Base-by-base conservation (phyloP, 2,888 invertebrate genomes). In the Phalera bucephala region DNA sequence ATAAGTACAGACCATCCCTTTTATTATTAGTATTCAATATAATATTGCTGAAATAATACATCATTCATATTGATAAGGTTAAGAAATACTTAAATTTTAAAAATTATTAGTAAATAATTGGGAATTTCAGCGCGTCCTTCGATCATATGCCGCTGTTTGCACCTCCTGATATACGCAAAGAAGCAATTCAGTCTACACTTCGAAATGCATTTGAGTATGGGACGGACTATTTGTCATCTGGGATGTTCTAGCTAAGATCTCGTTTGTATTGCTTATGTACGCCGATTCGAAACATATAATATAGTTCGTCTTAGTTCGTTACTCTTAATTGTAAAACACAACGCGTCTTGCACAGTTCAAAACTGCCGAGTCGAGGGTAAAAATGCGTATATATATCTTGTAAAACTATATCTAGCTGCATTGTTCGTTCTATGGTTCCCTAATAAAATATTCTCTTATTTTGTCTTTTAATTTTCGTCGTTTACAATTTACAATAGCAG, bases 151-250 rank as follows among this genome's bases (percentile, higher is more conserved):
- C 33, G 19, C 27, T 25, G 40, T 21, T 32, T 33, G 39, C 25
- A 13, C 31, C 17, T 19, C 27, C 8, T 32, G 27, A 34, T 31
- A 31, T 17, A 25, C 9, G 23, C 13, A 14, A 32, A 42, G 36
- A 28, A 33, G 25, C 32, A 23, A 40, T 40, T 68, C 70, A 67
- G 66, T 72, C 64, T 68, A 57, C 60, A 38, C 17, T 17, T 17
- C 57, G 70, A 74, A 75, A 71, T 5, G 17, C 17, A 5, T 17
- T 58, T 54, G 57, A 63, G 53, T 61, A 54, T 48, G 74, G 81
- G 81, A 81, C 81, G 81, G 81, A 80, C 63, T 65, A 60, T 60
- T 56, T 46, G 5, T 17, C 17, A 5, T 17, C 17, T 43, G 49
- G 29, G 37, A 46, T 53, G 36, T 1, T 11, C 12, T 12, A 12